Evolutionary conservation across 2,113 vertebrate genomes (phyloP), one percentile per base, ranked within the genome.

Genomic region (Dipodomys spectabilis): DNA sequence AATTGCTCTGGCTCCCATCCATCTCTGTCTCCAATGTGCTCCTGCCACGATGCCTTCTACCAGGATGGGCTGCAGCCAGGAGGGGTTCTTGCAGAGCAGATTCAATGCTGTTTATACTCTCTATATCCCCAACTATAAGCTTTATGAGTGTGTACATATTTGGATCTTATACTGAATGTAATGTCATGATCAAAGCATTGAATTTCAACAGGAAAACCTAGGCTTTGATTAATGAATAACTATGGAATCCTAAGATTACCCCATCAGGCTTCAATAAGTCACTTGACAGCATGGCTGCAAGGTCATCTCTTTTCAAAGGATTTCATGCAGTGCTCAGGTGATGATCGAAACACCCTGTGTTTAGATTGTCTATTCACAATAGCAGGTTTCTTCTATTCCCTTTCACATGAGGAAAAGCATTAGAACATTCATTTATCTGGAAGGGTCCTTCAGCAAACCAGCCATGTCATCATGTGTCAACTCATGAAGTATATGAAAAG

Each of bases 301-400:
- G 28, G 27, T 62, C 73, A 75, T 81, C 67, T 87, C n/a, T 49
- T 88, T 91, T 94, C 39, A 68, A 87, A 90, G 87, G 39, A 13
- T 79, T 84, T 65, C 53, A 60, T 18, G 16, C 62, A 15, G 2
- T 69, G 18, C 27, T 88, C 19, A 39, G 60, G 25, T 32, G 44
- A 6, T 79, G 53, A 18, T 44, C 65, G 88, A 79, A 2, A 53
- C 12, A 20, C 28, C 77, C 28, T 16, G 39, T 71, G 67, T 77
- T 19, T 20, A 79, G 77, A 25, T 62, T 20, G 30, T 23, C 20
- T 39, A 65, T 87, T 87, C 77, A 87, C n/a, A 23, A 73, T 19
- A 82, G 60, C 27, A 68, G 28, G 49, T 2, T 15, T 73, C 30
- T 44, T 1, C 23, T 23, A 30, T 20, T 57, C 27, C 39, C 53